Conservation (phyloP, 2,888 invertebrate genomes). For the Monoplex corrugatus region DNA sequence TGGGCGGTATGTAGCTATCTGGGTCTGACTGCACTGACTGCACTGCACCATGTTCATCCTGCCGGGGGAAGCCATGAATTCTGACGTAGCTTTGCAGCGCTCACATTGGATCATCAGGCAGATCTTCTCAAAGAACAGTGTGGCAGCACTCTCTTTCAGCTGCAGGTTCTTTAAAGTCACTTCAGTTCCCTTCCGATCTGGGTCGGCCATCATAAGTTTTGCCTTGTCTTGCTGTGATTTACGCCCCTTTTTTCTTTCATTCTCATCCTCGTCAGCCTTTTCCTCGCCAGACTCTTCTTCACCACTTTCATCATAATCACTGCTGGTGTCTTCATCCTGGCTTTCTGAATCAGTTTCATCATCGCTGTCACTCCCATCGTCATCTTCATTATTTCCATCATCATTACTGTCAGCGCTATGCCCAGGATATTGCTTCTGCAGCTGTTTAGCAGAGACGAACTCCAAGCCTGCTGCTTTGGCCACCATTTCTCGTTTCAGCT, state of each 20-base stretch:
- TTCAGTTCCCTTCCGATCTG: constrained; percentile 76
- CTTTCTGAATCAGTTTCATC: constrained; percentile 33
- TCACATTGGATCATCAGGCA: constrained; percentile 75
- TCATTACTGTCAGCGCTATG: constrained; percentile 49
- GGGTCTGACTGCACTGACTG: constrained; percentile 74
- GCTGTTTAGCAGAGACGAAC: constrained; percentile 75
- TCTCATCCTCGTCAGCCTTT: constrained; percentile 51
- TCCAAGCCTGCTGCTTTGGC: constrained; percentile 79
- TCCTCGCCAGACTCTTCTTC: constrained; percentile 33
- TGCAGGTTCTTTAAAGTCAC: constrained; percentile 76
- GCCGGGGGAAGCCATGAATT: constrained; percentile 71
- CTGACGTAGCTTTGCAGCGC: constrained; percentile 75
- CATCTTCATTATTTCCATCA: constrained; percentile 40
- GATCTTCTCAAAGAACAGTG: constrained; percentile 74
- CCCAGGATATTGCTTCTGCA: constrained; percentile 60
- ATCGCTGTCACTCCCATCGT: constrained; percentile 51
- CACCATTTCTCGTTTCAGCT: constrained; percentile 75
- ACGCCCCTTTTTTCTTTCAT: constrained; percentile 23
- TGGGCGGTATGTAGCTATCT: constrained; percentile 75
- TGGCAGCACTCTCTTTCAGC: constrained; percentile 75
- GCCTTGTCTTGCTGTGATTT: constrained; percentile 54
- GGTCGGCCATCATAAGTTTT: constrained; percentile 47
- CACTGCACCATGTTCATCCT: constrained; percentile 73
- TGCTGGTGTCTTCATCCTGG: constrained; percentile 46
- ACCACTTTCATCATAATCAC: constrained; percentile 41